phyloP scores from a whole-genome alignment of 2,797 vertebrate genomes.

The Bryconaethiops microstoma region DNA sequence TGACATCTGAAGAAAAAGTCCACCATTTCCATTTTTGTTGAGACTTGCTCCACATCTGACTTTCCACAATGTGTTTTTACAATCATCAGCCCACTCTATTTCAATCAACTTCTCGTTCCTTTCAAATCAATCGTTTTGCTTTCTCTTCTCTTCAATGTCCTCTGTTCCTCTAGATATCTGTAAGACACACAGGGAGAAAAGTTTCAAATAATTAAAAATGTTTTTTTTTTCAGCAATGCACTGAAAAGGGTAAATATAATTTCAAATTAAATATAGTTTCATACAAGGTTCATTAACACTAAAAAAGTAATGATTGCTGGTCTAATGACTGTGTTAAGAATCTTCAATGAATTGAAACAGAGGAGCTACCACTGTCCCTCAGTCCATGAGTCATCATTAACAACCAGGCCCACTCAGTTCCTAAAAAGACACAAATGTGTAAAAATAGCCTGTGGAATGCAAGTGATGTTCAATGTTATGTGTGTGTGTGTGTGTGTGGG shows the following conservation, averaged over 20 bases:
- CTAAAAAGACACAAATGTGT: conserved; percentile 93
- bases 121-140: conserved; percentile 12
- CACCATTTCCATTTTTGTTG: conserved; percentile 78
- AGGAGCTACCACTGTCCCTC: conserved; percentile 46
- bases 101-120: conserved; percentile 40
- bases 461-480: conserved; percentile 87
- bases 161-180: conserved; percentile 33
- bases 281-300: not conserved
- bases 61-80: conserved; percentile 54
- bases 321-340: conserved; percentile 40
- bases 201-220: not conserved
- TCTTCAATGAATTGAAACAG: conserved; percentile 64
- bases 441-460: conserved; percentile 89
- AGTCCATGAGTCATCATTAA: conserved; percentile 86
- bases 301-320: not conserved
- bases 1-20: conserved; percentile 75
- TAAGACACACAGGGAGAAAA: conserved; percentile 3
- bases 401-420: conserved; percentile 86
- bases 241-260: not conserved
- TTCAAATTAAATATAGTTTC: not conserved
- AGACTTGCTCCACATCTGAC: conserved; percentile 62
- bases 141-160: conserved; percentile 56
- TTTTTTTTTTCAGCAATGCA: not conserved
- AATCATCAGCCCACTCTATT: conserved; percentile 65
- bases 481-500: conserved; percentile 85